These are phyloP conservation scores for Eilema sororculum DNA, from an alignment of 2,888 invertebrate genomes.

Conservation along the genomic window DNA sequence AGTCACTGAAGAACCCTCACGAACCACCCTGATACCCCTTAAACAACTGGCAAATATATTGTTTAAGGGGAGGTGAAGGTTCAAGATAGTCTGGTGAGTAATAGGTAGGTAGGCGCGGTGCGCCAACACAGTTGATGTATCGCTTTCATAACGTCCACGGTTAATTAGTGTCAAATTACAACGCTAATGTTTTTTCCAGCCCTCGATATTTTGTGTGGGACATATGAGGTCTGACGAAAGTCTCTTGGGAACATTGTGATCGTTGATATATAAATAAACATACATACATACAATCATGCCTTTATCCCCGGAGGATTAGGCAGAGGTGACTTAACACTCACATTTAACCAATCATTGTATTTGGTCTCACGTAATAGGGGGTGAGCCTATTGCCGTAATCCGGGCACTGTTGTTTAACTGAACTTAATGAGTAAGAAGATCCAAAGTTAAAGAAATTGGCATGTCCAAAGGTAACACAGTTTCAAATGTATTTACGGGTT, in stretches of 20 bases:
- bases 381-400: too few relatives aligned
- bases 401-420: too few relatives aligned
- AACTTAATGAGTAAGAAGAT: not conserved
- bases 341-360: too few relatives aligned
- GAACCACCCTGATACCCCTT: conserved; percentile 33
- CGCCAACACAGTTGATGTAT: conserved; percentile 78
- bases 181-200: conserved; percentile 73
- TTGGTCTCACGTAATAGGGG: too few relatives aligned
- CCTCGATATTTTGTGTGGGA: conserved; percentile 40
- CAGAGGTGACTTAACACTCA: too few relatives aligned
- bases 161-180: conserved; percentile 83
- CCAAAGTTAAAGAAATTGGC: too few relatives aligned
- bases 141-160: conserved; percentile 78
- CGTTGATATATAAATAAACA: not conserved
- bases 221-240: conserved; percentile 21
- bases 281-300: too few relatives aligned
- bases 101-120: conserved; percentile 72
- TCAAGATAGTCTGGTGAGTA: conserved; percentile 60
- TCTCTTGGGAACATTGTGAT: conserved; percentile 1
- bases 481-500: too few relatives aligned
- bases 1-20: conserved; percentile 56
- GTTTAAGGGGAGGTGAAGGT: conserved; percentile 44
- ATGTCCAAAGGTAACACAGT: not conserved
- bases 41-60: conserved; percentile 37
- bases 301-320: too few relatives aligned